Evolutionary conservation across 2,888 invertebrate genomes (phyloP).

Genomic region (Teleogryllus oceanicus): DNA sequence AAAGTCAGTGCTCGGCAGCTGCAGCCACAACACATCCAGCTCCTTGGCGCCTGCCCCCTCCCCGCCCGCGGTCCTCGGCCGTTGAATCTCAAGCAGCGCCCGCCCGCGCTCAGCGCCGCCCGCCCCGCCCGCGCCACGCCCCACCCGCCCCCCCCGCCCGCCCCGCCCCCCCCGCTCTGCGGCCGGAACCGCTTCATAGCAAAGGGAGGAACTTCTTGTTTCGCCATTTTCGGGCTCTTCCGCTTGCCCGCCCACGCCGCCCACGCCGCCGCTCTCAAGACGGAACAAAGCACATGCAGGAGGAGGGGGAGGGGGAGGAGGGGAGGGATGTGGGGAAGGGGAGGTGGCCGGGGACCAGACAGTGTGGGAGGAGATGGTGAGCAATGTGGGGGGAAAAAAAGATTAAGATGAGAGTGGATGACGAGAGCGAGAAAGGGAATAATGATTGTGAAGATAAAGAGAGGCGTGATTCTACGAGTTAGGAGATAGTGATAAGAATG

Average conservation of each 20-base stretch:
- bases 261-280: neutral
- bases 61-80: neutral
- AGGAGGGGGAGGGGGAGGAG: neutral
- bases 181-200: slow-evolving; percentile 1
- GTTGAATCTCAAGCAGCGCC: slow-evolving; percentile 6
- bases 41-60: too few relatives aligned
- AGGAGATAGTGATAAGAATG: too few relatives aligned
- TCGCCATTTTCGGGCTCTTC: slow-evolving; percentile 2
- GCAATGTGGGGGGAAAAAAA: too few relatives aligned
- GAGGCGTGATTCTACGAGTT: too few relatives aligned
- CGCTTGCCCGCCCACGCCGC: neutral
- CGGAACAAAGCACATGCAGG: neutral
- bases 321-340: neutral
- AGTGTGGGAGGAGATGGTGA: too few relatives aligned
- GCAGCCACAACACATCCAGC: too few relatives aligned
- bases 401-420: too few relatives aligned
- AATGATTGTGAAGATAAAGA: too few relatives aligned
- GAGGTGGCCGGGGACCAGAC: neutral
- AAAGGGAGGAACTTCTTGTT: slow-evolving; percentile 18
- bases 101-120: neutral
- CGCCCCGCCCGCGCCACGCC: neutral
- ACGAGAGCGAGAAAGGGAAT: too few relatives aligned
- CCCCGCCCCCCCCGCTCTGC: neutral
- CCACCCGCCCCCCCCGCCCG: neutral
- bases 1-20: too few relatives aligned